phyloP scores from a whole-genome alignment of 2,113 vertebrate species.

The Odontesthes bonariensis region DNA sequence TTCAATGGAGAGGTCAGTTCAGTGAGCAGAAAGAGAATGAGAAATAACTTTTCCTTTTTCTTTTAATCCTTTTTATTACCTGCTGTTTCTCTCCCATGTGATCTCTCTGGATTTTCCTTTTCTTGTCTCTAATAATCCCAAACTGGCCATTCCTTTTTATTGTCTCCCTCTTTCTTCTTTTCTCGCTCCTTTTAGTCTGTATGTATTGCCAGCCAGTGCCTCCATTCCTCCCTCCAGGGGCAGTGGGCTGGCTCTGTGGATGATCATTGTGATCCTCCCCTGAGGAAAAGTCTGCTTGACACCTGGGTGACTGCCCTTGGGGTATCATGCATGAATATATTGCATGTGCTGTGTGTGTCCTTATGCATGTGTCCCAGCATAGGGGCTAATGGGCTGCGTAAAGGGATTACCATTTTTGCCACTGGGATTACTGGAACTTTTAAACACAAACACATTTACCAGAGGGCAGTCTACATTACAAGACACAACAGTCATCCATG shows the following conservation, averaged over 20 bases:
- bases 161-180: slow-evolving; percentile 10
- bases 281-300: slow-evolving; percentile 58
- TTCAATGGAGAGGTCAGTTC: slow-evolving; percentile 7
- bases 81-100: not conserved
- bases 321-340: slow-evolving; percentile 10
- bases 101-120: not conserved
- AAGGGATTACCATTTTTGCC: slow-evolving; percentile 75
- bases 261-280: slow-evolving; percentile 73
- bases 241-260: slow-evolving; percentile 56
- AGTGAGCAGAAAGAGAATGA: not conserved
- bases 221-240: slow-evolving; percentile 55
- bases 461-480: slow-evolving; percentile 43
- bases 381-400: slow-evolving; percentile 72
- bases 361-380: slow-evolving; percentile 43
- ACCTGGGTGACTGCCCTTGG: slow-evolving; percentile 69
- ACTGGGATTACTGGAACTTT: slow-evolving; percentile 77
- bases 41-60: slow-evolving; percentile 12
- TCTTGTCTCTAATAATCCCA: slow-evolving; percentile 10
- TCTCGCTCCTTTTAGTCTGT: slow-evolving; percentile 58
- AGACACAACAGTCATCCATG: slow-evolving; percentile 44
- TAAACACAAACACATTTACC: slow-evolving; percentile 23
- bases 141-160: slow-evolving; percentile 7
- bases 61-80: slow-evolving; percentile 4
- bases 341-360: slow-evolving; percentile 10
- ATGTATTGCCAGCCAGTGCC: slow-evolving; percentile 59